Evolutionary conservation across 2,113 vertebrate species (phyloP), one percentile per base, ranked within the genome.

Genomic region (Brachyistius frenatus): DNA sequence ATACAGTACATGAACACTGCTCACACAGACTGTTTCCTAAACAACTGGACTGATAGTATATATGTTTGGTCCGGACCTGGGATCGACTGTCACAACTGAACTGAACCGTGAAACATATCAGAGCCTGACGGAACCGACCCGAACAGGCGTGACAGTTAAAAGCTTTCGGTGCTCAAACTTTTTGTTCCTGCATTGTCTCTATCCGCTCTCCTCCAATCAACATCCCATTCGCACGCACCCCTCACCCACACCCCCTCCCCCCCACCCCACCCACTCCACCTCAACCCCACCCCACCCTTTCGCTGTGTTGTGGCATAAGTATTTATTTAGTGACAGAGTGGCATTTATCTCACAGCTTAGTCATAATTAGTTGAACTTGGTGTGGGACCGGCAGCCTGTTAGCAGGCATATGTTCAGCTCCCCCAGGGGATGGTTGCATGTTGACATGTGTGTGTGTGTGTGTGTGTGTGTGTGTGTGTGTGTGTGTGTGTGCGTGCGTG

Each of bases 311-410:
- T 73, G 66, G 49, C 72, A 77, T 73, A 78, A 77, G 83, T 74
- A 81, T 89, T 84, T 83, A 78, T 73, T 8, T 0, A 64, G 66
- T 66, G 81, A 74, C 69, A 77, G 50, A 81, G 73, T 84, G 62
- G 85, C 82, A 89, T 87, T 91, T 82, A 92, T 88, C 90, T 88
- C 68, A 81, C 77, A 86, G 89, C 86, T 89, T 90, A 91, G 77
- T 91, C 89, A 88, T 93, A 92, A 92, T 89, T 87, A 85, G 84
- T 91, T 79, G 77, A 91, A 86, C 69, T 83, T 76, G 88, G 85
- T 84, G 76, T 56, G 63, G 82, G 86, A 68, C 84, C 85, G 49
- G 39, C 66, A 67, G 86, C 81, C 86, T 81, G 85, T 84, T 88
- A 85, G 80, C 52, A 68, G 87, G 78, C 91, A 93, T 91, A 92